Percentiles rank a stretch among this genome's conserved stretches.
phyloP scores from a whole-genome alignment of 2,888 invertebrate species.

The Aradus depressus region DNA sequence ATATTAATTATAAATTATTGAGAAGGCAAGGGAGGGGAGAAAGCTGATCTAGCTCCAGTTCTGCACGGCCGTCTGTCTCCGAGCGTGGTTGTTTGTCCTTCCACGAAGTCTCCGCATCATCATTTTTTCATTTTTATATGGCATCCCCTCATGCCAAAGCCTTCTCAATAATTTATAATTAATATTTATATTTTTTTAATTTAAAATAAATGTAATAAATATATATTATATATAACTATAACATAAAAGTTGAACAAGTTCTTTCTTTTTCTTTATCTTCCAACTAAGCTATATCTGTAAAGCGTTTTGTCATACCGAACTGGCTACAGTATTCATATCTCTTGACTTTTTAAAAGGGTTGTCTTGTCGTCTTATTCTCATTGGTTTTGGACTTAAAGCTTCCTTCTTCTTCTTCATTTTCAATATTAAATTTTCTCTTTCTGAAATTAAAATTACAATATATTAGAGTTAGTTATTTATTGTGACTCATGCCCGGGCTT shows the following conservation, averaged over 20 bases:
- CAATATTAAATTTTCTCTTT: slow-evolving; percentile 28
- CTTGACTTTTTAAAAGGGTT: slow-evolving; percentile 30
- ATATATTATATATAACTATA: not conserved
- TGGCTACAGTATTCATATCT: slow-evolving; percentile 4
- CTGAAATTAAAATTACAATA: slow-evolving; percentile 17
- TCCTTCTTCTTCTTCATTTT: slow-evolving; percentile 28
- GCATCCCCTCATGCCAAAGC: too few relatives aligned
- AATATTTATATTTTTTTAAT: not conserved
- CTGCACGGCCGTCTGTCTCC: too few relatives aligned
- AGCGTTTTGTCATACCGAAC: not conserved
- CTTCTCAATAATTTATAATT: too few relatives aligned
- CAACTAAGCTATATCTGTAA: not conserved
- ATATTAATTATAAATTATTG: too few relatives aligned
- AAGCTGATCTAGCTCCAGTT: too few relatives aligned
- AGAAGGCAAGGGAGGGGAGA: too few relatives aligned
- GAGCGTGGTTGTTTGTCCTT: too few relatives aligned
- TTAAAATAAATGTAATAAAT: not conserved
- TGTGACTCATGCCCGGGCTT: too few relatives aligned
- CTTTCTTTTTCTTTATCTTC: not conserved
- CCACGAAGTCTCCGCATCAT: too few relatives aligned
- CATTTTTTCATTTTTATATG: too few relatives aligned
- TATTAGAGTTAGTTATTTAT: too few relatives aligned
- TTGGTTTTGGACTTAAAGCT: slow-evolving; percentile 22
- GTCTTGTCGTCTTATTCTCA: slow-evolving; percentile 21
- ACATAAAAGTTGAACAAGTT: too few relatives aligned